These are phyloP conservation scores for Phalacrocorax aristotelis DNA, from an alignment of 2,113 vertebrate species.

Conservation along the genomic window DNA sequence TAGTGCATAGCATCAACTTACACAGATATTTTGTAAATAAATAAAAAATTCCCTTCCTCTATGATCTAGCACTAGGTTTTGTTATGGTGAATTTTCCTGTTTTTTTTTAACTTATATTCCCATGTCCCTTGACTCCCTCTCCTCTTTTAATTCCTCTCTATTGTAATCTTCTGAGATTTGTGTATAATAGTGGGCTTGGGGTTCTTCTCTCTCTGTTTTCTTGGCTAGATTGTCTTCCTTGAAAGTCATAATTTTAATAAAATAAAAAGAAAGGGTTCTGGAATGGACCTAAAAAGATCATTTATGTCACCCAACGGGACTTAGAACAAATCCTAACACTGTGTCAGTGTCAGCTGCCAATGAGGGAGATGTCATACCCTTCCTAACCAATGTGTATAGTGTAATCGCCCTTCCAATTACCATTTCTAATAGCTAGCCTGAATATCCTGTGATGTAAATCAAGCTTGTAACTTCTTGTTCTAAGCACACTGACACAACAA, in stretches of 20 bases:
- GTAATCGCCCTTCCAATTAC: fast-evolving
- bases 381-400: not conserved
- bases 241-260: not conserved
- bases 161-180: not conserved
- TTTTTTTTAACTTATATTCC: not conserved
- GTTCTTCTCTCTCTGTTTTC: not conserved
- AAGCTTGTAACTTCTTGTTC: not conserved
- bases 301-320: not conserved
- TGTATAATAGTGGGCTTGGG: not conserved
- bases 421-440: not conserved
- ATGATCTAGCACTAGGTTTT: not conserved
- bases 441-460: not conserved
- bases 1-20: not conserved
- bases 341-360: not conserved
- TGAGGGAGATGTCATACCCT: not conserved
- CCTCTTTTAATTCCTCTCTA: not conserved
- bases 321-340: not conserved
- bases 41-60: not conserved
- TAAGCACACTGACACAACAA: not conserved
- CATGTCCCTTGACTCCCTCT: not conserved
- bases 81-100: not conserved
- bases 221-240: not conserved
- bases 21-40: not conserved
- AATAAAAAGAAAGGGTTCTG: not conserved
- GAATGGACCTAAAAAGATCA: not conserved